These are phyloP conservation scores for Ooceraea biroi DNA, from an alignment of 1,140 invertebrate genomes.

Conservation along the genomic window DNA sequence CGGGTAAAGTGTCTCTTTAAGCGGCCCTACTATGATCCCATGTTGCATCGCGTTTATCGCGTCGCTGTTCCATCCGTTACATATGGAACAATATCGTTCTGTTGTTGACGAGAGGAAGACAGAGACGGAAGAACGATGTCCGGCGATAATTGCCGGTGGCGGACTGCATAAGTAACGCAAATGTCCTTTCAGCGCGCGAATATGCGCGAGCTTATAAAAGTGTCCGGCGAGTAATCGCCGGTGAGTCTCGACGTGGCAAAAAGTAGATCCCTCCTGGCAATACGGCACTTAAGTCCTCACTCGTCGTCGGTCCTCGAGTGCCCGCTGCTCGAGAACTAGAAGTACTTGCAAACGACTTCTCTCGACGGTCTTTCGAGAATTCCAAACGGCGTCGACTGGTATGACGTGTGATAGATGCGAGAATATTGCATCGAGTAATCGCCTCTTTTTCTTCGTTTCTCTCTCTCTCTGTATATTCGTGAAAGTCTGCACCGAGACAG, in stretches of 20 bases:
- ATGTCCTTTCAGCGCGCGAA: constrained; percentile 42
- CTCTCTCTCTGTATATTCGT: too few relatives aligned
- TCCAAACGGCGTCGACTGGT: constrained; percentile 40
- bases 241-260: constrained; percentile 53
- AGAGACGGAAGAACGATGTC: constrained; percentile 48
- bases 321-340: constrained; percentile 52
- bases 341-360: constrained; percentile 56
- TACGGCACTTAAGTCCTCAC: constrained; percentile 63
- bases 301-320: constrained; percentile 59
- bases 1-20: neutral
- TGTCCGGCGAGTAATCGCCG: constrained; percentile 58
- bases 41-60: constrained; percentile 5
- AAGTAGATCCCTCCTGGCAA: constrained; percentile 65
- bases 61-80: constrained; percentile 21
- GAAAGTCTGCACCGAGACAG: neutral
- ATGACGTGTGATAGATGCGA: constrained; percentile 5
- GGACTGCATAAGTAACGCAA: constrained; percentile 36
- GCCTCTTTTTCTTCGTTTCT: neutral
- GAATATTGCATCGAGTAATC: constrained; percentile 14
- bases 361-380: constrained; percentile 50
- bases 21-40: neutral
- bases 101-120: constrained; percentile 20
- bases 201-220: constrained; percentile 37
- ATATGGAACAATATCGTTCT: constrained; percentile 12
- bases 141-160: constrained; percentile 59